Evolutionary conservation across 2,113 vertebrate genomes (phyloP).

Genomic region (Thermophis baileyi): DNA sequence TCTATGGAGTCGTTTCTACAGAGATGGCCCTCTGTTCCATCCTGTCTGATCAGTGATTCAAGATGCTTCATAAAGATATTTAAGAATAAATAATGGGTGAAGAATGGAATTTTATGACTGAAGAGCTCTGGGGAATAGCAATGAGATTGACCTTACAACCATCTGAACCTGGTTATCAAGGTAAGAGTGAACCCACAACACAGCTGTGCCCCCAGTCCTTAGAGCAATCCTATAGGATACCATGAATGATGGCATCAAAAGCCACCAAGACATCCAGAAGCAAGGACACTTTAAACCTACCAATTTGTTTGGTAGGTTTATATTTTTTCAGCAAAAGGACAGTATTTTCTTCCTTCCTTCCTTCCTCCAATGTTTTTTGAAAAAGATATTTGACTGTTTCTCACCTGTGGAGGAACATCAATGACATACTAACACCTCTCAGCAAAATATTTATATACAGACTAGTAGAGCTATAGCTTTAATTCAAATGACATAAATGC

Average conservation of each 20-base stretch:
- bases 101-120: not conserved
- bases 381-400: not conserved
- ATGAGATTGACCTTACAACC: not conserved
- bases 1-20: not conserved
- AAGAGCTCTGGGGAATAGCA: not conserved
- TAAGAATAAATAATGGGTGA: not conserved
- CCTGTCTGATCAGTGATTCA: not conserved
- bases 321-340: constrained; percentile 28
- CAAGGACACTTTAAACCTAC: not conserved
- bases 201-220: not conserved
- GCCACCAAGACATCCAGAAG: no score
- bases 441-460: not conserved
- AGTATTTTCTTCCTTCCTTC: constrained; percentile 25
- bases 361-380: constrained; percentile 18
- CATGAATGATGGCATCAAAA: not conserved
- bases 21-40: not conserved
- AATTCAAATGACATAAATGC: constrained; percentile 9
- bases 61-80: not conserved
- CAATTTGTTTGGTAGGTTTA: constrained; percentile 17
- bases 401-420: not conserved
- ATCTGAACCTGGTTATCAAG: not conserved
- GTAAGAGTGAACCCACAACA: not conserved
- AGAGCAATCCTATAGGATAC: not conserved
- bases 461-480: not conserved
- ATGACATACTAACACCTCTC: not conserved